Evolutionary conservation across 2,113 vertebrate species (phyloP).

Genomic region (Cephalopholis sonnerati): DNA sequence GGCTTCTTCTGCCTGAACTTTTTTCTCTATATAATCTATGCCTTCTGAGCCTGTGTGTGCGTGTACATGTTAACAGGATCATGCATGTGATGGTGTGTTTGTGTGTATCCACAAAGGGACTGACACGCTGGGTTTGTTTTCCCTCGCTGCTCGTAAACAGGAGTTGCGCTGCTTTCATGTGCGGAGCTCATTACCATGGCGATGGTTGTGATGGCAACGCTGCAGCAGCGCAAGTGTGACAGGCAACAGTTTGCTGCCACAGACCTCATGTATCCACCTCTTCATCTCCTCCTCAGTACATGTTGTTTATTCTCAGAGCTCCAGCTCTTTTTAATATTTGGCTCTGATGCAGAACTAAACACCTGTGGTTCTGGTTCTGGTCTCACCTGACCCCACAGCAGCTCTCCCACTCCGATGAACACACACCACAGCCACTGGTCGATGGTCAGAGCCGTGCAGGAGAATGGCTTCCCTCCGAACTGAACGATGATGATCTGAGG

Average conservation of each 20-base stretch:
- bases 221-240: conserved; percentile 30
- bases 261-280: conserved; percentile 28
- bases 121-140: conserved; percentile 62
- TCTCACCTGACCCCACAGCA: conserved; percentile 98
- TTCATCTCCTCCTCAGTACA: conserved; percentile 8
- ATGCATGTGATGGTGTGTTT: background rate
- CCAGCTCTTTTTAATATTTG: too few species aligned
- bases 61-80: conserved; percentile 8
- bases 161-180: conserved; percentile 70
- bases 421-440: conserved; percentile 98
- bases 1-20: conserved; percentile 13
- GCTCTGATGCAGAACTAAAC: background rate
- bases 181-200: conserved; percentile 74
- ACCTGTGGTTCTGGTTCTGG: background rate
- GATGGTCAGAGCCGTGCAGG: conserved; percentile 91
- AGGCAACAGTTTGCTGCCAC: conserved; percentile 55
- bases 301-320: background rate
- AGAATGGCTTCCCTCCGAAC: conserved; percentile 97
- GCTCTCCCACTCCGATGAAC: conserved; percentile 95
- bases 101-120: conserved; percentile 51
- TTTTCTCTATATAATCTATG: background rate
- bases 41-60: conserved; percentile 22
- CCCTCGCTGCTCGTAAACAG: conserved; percentile 58
- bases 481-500: conserved; percentile 95
- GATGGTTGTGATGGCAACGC: conserved; percentile 71